phyloP scores from a whole-genome alignment of 2,797 vertebrate species.

The Eulemur mongoz region DNA sequence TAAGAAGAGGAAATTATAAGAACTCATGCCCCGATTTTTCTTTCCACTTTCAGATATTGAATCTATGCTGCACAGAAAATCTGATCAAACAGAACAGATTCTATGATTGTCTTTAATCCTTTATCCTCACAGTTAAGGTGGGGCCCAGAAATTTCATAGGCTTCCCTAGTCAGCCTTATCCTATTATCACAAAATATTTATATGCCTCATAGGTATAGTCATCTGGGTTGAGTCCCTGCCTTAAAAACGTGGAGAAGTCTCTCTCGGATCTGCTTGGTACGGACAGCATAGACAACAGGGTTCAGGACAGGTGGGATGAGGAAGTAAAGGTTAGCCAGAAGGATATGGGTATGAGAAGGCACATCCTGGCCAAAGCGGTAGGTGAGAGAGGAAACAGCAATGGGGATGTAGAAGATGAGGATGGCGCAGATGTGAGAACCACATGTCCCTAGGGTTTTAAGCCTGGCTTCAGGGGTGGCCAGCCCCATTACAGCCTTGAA shows the following conservation, averaged over 20 bases:
- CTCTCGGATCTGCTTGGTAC: constrained; percentile 72
- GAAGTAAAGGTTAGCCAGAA: constrained; percentile 79
- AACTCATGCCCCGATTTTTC: not conserved
- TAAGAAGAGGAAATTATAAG: not conserved
- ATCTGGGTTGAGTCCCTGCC: constrained; percentile 11
- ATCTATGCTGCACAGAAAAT: not conserved
- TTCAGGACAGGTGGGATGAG: constrained; percentile 78
- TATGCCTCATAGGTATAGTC: not conserved
- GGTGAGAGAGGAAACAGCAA: constrained; percentile 73
- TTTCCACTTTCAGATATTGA: not conserved
- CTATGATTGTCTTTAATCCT: not conserved
- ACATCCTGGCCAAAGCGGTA: constrained; percentile 75
- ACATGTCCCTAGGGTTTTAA: constrained; percentile 76
- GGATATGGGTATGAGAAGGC: constrained; percentile 78
- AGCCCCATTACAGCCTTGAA: constrained; percentile 70
- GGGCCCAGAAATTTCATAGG: not conserved
- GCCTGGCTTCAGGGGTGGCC: constrained; percentile 59
- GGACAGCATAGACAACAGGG: constrained; percentile 75
- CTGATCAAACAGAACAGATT: not conserved
- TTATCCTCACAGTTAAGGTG: not conserved
- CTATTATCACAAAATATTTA: not conserved
- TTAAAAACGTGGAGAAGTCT: constrained; percentile 65
- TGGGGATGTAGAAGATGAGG: constrained; percentile 78
- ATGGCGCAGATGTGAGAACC: constrained; percentile 78
- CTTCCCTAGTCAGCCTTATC: not conserved